Evolutionary conservation across 30 jellyfish, hydroid and myxozoan species (phyloP).

Genomic region (Turritopsis dohrnii): DNA sequence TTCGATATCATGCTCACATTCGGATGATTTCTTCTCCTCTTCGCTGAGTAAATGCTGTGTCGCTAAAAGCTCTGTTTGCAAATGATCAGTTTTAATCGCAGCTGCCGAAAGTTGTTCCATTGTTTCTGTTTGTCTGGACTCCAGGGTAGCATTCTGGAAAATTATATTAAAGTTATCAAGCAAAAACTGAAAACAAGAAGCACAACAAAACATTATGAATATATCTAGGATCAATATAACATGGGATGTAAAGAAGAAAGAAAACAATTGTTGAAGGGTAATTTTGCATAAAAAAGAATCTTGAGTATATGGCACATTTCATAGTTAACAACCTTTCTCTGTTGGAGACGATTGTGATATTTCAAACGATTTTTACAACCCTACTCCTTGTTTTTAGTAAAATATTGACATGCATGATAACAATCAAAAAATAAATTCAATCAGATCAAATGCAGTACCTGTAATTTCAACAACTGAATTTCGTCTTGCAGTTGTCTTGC

Average conservation of each 20-base stretch:
- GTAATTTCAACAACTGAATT: constrained; percentile 1
- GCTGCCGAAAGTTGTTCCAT: constrained; percentile 36
- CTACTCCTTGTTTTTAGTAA: too few relatives aligned
- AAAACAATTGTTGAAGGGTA: neutral
- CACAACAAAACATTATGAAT: neutral
- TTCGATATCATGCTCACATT: constrained; percentile 67
- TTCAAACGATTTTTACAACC: too few relatives aligned
- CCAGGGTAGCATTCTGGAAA: constrained; percentile 49
- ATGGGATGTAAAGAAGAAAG: too few relatives aligned
- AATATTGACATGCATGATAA: too few relatives aligned
- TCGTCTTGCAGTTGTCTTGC: constrained; percentile 24
- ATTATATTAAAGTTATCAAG: neutral
- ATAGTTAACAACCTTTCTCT: too few relatives aligned
- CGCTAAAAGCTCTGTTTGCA: constrained; percentile 64
- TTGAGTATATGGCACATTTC: too few relatives aligned
- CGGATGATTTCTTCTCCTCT: constrained; percentile 58
- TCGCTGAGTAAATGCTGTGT: constrained; percentile 63
- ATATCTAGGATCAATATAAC: too few relatives aligned
- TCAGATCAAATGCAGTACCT: too few relatives aligned
- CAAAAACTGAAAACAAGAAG: neutral
- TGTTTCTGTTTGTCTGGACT: constrained; percentile 42
- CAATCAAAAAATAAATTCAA: too few relatives aligned
- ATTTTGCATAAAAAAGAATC: too few relatives aligned
- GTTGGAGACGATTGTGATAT: too few relatives aligned
- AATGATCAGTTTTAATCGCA: constrained; percentile 43